Evolutionary conservation across 92 coral and sea anemone genomes (phyloP).

Genomic region (Palythoa heliodiscus): DNA sequence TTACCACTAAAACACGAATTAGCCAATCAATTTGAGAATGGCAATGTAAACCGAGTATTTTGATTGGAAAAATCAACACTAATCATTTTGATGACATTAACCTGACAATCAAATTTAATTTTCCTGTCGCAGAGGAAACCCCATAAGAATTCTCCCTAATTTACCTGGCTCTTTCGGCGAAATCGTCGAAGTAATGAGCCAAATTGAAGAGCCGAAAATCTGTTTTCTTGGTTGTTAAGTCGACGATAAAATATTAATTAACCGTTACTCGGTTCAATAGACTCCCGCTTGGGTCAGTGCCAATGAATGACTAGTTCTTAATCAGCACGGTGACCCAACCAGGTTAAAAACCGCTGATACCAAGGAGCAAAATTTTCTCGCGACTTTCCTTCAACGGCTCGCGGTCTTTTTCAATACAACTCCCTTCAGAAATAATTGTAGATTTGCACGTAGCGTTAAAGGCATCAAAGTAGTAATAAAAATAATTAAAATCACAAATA

Average conservation of each 20-base stretch:
- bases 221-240: slow-evolving; percentile 46
- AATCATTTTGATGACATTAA: slow-evolving; percentile 45
- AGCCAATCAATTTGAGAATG: slow-evolving; percentile 64
- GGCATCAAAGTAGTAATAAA: background rate
- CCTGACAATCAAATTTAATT: slow-evolving; percentile 37
- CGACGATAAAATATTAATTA: slow-evolving; percentile 60
- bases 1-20: slow-evolving; percentile 30
- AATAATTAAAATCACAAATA: background rate
- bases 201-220: slow-evolving; percentile 44
- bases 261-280: slow-evolving; percentile 52
- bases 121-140: slow-evolving; percentile 60
- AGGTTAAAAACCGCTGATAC: background rate
- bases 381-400: background rate
- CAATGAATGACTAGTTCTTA: slow-evolving; percentile 28
- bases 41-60: slow-evolving; percentile 52
- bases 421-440: no score
- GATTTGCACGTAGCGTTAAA: background rate
- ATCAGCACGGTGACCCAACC: slow-evolving; percentile 2
- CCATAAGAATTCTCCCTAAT: slow-evolving; percentile 19
- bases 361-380: background rate
- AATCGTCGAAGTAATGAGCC: slow-evolving; percentile 35
- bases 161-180: slow-evolving; percentile 8
- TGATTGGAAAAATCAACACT: slow-evolving; percentile 18
- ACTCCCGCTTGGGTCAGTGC: slow-evolving; percentile 61
- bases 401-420: background rate